phyloP scores from a whole-genome alignment of 2,888 invertebrate species.

The Allygus modestus region DNA sequence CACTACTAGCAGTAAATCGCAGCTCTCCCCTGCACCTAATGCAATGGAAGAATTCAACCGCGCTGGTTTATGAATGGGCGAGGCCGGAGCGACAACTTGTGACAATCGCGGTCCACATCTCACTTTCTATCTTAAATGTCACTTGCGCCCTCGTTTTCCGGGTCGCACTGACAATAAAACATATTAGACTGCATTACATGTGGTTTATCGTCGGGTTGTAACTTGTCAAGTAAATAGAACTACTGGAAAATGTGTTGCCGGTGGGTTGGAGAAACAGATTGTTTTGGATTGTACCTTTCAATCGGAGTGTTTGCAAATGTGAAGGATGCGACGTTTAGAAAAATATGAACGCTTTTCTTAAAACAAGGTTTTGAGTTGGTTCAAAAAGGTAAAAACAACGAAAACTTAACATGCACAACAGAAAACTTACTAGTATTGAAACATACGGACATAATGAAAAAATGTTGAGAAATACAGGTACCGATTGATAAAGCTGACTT shows the following conservation, averaged over 20 bases:
- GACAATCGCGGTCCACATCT: conserved; percentile 17
- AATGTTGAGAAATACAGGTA: too few species aligned
- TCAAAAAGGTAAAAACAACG: too few species aligned
- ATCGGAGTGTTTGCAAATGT: too few species aligned
- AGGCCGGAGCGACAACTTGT: conserved; percentile 9
- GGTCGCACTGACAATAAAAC: neutral
- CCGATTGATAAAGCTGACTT: too few species aligned
- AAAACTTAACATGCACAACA: too few species aligned
- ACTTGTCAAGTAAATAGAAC: neutral
- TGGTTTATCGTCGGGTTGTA: neutral
- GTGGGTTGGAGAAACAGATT: neutral
- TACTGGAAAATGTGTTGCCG: neutral
- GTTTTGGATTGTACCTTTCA: neutral
- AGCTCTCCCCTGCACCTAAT: neutral
- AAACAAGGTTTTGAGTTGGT: too few species aligned
- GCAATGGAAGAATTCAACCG: neutral
- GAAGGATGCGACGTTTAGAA: too few species aligned
- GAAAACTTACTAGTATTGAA: too few species aligned
- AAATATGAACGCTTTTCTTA: too few species aligned
- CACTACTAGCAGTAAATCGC: too few species aligned
- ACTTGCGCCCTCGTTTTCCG: neutral
- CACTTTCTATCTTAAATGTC: conserved; percentile 48
- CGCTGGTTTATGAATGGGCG: conserved; percentile 25
- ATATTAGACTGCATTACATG: neutral
- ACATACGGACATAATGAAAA: too few species aligned